Base-by-base conservation (phyloP, 2,888 invertebrate species). In the Trichogramma evanescens region DNA sequence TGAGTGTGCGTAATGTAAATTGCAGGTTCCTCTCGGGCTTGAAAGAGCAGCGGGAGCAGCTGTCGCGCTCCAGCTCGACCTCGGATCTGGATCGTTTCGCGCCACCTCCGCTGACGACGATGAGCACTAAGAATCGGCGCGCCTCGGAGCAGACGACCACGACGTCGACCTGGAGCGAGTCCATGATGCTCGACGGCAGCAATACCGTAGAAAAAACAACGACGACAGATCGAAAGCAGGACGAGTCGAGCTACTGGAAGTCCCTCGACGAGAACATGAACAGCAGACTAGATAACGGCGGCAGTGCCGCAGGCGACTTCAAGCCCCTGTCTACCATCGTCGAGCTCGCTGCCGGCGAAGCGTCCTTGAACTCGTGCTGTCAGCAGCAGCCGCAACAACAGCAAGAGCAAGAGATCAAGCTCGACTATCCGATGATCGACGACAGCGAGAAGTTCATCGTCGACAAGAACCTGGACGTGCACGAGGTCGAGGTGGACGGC, bases 11-110 rank as follows among this genome's bases (percentile, higher is more conserved):
- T 13, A 26, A 26, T 26, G 26, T 26, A 26, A n/a, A 38, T 13
- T 9, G 7, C 41, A 67, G 67, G 26, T 70, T 70, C 41, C 61
- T 70, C 38, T 67, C 67, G 1, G 67, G 67, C 26, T 59, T 67
- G 40, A 68, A 68, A 56, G 71, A 63, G 43, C 65, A 65, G 4
- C 67, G 66, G 5, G 68, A 68, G 26, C 26, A 26, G 26, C 52
- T 72, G 6, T 68, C 65, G 8, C 65, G 66, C 13, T 71, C 71
- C 4, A 70, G 62, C 50, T 71, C 73, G 0, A 67, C 64, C 9
- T 70, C 73, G 0, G 67, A 70, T 43, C 49, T 71, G 2, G 56
- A 10, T 54, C 67, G 1, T 42, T 58, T 53, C 52, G 65, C 57
- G 42, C 65, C 54, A 58, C 56, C 6, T 50, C 65, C 6, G 59